Evolutionary conservation across 2,888 invertebrate species (phyloP).

Genomic region (Molorchus minor): DNA sequence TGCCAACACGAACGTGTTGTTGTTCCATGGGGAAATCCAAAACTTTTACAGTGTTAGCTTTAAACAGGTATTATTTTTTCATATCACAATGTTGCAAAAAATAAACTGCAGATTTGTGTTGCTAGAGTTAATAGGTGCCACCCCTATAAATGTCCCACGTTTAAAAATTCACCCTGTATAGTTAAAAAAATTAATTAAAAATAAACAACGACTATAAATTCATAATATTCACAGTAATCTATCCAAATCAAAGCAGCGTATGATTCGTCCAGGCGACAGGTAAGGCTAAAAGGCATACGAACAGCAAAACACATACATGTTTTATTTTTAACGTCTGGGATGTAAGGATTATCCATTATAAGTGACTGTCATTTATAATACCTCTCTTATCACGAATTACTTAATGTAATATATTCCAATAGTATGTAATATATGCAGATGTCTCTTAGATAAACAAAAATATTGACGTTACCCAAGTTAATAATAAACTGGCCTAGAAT

Average conservation of each 20-base stretch:
- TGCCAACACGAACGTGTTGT: no score
- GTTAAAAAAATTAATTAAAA: conserved; percentile 36
- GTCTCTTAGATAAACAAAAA: conserved; percentile 21
- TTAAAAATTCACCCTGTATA: no score
- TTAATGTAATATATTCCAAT: conserved; percentile 9
- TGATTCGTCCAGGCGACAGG: conserved; percentile 24
- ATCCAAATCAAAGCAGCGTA: conserved; percentile 36
- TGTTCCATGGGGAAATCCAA: no score
- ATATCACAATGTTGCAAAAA: no score
- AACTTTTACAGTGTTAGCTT: no score
- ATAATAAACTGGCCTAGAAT: neutral
- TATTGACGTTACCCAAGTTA: conserved; percentile 1
- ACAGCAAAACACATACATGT: conserved; percentile 35
- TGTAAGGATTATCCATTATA: conserved; percentile 17
- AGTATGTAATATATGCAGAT: conserved; percentile 9
- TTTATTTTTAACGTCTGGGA: conserved; percentile 27
- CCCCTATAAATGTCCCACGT: no score
- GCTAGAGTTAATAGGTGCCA: no score
- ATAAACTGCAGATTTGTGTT: no score
- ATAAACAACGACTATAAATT: conserved; percentile 38
- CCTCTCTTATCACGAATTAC: conserved; percentile 2
- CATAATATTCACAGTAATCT: conserved; percentile 40
- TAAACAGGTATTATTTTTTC: no score
- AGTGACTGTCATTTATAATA: conserved; percentile 5
- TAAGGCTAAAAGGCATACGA: conserved; percentile 27